phyloP scores from a whole-genome alignment of 2,797 vertebrate genomes.

The Falco novaeseelandiae region DNA sequence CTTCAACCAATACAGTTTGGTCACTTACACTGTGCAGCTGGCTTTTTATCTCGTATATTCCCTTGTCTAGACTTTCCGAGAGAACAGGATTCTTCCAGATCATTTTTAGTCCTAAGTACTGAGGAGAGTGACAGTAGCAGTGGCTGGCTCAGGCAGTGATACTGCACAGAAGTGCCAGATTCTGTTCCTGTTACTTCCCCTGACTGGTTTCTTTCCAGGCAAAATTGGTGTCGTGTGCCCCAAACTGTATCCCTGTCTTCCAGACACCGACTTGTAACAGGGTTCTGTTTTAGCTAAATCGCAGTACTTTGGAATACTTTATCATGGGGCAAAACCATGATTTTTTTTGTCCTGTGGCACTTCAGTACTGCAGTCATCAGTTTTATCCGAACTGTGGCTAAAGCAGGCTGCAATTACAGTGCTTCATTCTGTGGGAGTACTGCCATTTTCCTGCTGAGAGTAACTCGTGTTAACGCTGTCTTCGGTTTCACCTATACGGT shows the following conservation, averaged over 20 bases:
- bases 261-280: fast-evolving
- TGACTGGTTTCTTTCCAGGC: background rate
- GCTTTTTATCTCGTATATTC: fast-evolving
- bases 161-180: background rate
- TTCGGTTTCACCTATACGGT: conserved; percentile 49
- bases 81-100: background rate
- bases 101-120: background rate
- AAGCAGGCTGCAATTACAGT: conserved; percentile 99
- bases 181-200: background rate
- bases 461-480: conserved; percentile 73
- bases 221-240: fast-evolving
- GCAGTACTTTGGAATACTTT: background rate
- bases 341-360: background rate
- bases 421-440: conserved; percentile 83
- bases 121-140: background rate
- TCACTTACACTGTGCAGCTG: fast-evolving
- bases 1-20: fast-evolving
- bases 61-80: background rate
- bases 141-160: background rate
- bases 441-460: conserved; percentile 98
- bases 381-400: background rate
- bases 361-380: fast-evolving
- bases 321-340: background rate
- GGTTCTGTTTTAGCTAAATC: background rate
- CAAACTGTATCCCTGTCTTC: background rate